Conservation (phyloP, 1,140 invertebrate species). For the Pseudomyrmex concolor region DNA sequence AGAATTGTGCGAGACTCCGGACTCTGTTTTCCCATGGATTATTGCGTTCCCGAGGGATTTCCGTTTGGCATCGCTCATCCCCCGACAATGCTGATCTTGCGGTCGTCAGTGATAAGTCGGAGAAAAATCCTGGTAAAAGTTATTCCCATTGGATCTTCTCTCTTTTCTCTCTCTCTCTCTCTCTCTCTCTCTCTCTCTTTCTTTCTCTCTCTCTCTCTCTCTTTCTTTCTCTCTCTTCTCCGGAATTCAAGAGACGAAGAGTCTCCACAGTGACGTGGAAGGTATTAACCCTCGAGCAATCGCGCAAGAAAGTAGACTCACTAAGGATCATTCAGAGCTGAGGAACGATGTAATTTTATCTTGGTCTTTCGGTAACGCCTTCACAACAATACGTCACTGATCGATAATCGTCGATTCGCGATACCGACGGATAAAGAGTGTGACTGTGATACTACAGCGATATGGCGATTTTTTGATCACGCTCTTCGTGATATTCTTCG, state of each 20-base stretch:
- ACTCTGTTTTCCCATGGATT: constrained; percentile 27
- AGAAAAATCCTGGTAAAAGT: constrained; percentile 48
- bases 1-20: constrained; percentile 1
- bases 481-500: constrained; percentile 41
- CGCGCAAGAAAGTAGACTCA: constrained; percentile 22
- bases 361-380: constrained; percentile 10
- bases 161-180: too few species aligned
- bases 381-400: too few species aligned
- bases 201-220: not conserved
- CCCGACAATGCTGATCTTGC: constrained; percentile 39
- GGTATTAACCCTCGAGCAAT: constrained; percentile 28
- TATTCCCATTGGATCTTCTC: constrained; percentile 17
- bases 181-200: too few species aligned
- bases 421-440: not conserved
- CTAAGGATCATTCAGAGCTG: constrained; percentile 32
- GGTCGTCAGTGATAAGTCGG: constrained; percentile 51
- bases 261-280: constrained; percentile 22
- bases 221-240: not conserved
- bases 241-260: constrained; percentile 5
- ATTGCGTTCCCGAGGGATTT: constrained; percentile 29
- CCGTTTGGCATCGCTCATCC: constrained; percentile 45
- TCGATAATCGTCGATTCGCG: too few species aligned
- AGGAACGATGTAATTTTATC: constrained; percentile 28
- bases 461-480: constrained; percentile 14
- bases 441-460: not conserved